Evolutionary conservation across 1,140 invertebrate species (phyloP).

Genomic region (Aphidius ervi): DNA sequence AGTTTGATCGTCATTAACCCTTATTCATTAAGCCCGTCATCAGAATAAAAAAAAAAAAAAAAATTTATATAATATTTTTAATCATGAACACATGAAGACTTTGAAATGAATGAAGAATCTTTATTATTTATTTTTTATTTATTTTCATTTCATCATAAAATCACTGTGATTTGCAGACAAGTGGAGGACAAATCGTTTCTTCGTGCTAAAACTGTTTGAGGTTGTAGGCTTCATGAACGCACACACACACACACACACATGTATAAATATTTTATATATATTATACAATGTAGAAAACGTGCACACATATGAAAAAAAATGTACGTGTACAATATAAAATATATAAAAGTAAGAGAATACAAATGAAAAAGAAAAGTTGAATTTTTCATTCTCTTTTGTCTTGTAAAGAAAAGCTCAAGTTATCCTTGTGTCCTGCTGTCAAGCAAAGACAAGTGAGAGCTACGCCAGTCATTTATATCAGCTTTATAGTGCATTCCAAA

Average conservation of each 20-base stretch:
- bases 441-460: slow-evolving; percentile 25
- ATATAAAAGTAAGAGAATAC: not conserved
- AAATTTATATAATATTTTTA: too few species aligned
- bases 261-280: too few species aligned
- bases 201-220: slow-evolving; percentile 20
- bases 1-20: too few species aligned
- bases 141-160: not conserved
- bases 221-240: not conserved
- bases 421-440: slow-evolving; percentile 17
- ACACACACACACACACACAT: not conserved
- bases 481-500: slow-evolving; percentile 25
- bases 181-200: slow-evolving; percentile 26
- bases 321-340: not conserved
- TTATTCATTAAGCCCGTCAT: too few species aligned
- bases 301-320: not conserved
- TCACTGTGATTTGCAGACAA: slow-evolving; percentile 15
- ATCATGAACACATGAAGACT: too few species aligned
- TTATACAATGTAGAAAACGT: not conserved
- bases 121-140: not conserved
- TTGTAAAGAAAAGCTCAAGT: slow-evolving; percentile 8
- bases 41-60: too few species aligned
- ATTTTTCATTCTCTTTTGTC: too few species aligned
- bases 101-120: not conserved
- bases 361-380: not conserved
- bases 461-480: slow-evolving; percentile 28